Percentiles rank a stretch among this genome's conserved stretches.
phyloP scores from a whole-genome alignment of 1,140 invertebrate genomes.

The Paraescarpia echinospica region DNA sequence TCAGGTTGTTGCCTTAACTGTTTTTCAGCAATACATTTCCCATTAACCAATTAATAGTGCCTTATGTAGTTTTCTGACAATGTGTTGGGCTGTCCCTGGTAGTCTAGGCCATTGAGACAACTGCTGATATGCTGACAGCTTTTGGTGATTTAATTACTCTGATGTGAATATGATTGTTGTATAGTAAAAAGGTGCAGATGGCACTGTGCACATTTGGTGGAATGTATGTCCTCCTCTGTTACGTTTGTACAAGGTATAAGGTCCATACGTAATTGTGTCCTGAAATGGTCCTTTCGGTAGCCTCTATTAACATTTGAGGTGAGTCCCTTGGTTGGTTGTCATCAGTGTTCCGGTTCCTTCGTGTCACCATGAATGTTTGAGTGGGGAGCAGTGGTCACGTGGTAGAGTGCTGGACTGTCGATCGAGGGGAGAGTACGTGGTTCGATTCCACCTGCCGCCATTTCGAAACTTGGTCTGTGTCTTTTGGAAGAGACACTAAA shows the following conservation, averaged over 20 bases:
- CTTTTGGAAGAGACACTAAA: too few relatives aligned
- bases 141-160: not conserved
- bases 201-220: not conserved
- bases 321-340: not conserved
- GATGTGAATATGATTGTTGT: not conserved
- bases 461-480: too few relatives aligned
- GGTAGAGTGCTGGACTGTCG: too few relatives aligned
- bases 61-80: not conserved
- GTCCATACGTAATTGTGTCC: not conserved
- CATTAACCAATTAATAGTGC: not conserved
- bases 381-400: too few relatives aligned
- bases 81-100: not conserved
- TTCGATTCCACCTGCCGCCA: too few relatives aligned
- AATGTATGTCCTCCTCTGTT: not conserved
- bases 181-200: too few relatives aligned
- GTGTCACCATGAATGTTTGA: too few relatives aligned
- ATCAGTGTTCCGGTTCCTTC: too few relatives aligned
- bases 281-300: not conserved
- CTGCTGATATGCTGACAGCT: not conserved
- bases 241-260: not conserved
- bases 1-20: not conserved
- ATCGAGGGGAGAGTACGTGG: too few relatives aligned
- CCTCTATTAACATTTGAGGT: not conserved
- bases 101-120: not conserved
- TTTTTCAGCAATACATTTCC: not conserved